phyloP scores from a whole-genome alignment of 2,113 vertebrate genomes.

The Myiozetetes cayanensis region DNA sequence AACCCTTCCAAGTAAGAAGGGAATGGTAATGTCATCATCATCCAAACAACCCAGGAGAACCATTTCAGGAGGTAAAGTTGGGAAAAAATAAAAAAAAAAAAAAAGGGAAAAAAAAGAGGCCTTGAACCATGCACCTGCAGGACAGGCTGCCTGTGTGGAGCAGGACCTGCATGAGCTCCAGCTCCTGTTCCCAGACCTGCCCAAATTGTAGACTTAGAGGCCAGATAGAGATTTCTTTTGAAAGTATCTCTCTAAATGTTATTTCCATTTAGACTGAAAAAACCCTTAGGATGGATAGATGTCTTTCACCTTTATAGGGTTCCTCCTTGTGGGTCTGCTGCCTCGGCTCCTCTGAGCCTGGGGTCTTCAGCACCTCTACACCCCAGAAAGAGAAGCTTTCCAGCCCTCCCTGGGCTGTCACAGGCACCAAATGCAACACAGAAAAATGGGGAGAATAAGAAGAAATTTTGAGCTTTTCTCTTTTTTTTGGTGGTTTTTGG shows the following conservation, averaged over 20 bases:
- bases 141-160: not conserved
- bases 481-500: not conserved
- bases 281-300: not conserved
- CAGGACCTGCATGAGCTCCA: fast-evolving
- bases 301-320: not conserved
- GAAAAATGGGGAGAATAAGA: not conserved
- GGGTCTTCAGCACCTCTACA: not conserved
- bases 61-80: not conserved
- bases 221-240: not conserved
- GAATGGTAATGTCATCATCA: not conserved
- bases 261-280: not conserved
- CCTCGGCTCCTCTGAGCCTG: fast-evolving
- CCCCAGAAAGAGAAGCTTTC: not conserved
- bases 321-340: not conserved
- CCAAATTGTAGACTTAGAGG: not conserved
- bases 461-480: not conserved
- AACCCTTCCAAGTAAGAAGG: not conserved
- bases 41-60: not conserved
- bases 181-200: not conserved
- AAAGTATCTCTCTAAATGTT: not conserved
- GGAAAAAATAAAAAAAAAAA: too few species aligned
- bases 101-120: not conserved
- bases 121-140: not conserved
- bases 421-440: fast-evolving
- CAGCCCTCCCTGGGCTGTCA: fast-evolving